Percentiles rank a stretch among this genome's conserved stretches.
These are phyloP conservation scores for Cyclura pinguis DNA, from an alignment of 2,797 vertebrate species.

Conservation along the genomic window DNA sequence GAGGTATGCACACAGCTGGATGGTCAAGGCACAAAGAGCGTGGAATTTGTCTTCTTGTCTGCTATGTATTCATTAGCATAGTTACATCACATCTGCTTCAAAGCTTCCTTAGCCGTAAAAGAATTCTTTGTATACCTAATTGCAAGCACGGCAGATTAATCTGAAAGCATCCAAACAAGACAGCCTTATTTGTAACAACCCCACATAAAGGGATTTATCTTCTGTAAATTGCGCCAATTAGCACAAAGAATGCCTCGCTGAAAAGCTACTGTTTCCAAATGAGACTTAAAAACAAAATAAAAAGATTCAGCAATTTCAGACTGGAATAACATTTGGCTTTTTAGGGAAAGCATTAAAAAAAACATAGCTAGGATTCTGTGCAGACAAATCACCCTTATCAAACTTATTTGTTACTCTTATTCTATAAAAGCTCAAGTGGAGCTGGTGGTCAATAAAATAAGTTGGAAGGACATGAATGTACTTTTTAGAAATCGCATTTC, in stretches of 20 bases:
- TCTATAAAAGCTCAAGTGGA: background rate
- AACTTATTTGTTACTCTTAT: background rate
- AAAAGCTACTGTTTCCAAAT: constrained; percentile 34
- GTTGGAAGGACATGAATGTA: no score
- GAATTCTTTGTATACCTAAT: constrained; percentile 69
- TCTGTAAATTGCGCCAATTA: constrained; percentile 41
- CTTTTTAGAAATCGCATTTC: no score
- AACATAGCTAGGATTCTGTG: background rate
- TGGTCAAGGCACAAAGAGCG: constrained; percentile 82
- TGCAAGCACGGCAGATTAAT: constrained; percentile 70
- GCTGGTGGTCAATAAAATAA: background rate
- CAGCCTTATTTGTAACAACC: constrained; percentile 10
- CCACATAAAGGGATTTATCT: constrained; percentile 38
- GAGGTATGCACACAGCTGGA: constrained; percentile 85
- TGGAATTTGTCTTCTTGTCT: constrained; percentile 84
- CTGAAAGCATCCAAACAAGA: constrained; percentile 63
- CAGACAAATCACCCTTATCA: background rate
- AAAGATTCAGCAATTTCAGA: background rate
- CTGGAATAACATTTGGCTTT: constrained; percentile 5
- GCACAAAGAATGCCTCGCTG: constrained; percentile 15
- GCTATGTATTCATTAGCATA: constrained; percentile 80
- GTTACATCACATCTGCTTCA: constrained; percentile 80
- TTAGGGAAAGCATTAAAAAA: constrained; percentile 4
- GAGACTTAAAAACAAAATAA: constrained; percentile 16
- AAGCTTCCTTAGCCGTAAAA: constrained; percentile 73